Evolutionary conservation across 2,888 invertebrate species (phyloP).

Genomic region (Trichopoda pennipes): DNA sequence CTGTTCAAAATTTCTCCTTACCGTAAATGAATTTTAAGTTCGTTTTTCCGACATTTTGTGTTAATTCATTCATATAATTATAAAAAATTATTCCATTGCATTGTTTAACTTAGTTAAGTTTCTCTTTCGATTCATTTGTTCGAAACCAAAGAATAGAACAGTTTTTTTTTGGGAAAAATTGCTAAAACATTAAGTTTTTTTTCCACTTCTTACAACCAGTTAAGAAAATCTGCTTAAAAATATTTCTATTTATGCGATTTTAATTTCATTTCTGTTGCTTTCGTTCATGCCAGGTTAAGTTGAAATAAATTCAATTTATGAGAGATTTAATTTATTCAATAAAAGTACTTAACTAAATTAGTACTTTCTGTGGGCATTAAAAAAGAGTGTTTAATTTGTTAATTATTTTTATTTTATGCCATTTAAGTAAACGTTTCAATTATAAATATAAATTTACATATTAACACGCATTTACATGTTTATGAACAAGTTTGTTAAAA

Average conservation of each 20-base stretch:
- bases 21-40: too few relatives aligned
- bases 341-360: constrained; percentile 36
- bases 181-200: too few relatives aligned
- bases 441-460: constrained; percentile 10
- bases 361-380: constrained; percentile 8
- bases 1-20: too few relatives aligned
- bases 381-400: constrained; percentile 11
- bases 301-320: constrained; percentile 1
- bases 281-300: constrained; percentile 4
- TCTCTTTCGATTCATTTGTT: too few relatives aligned
- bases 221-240: constrained; percentile 22
- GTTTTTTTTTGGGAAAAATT: too few relatives aligned
- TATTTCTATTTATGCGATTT: background rate
- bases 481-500: too few relatives aligned
- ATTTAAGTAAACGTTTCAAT: constrained; percentile 15
- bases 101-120: too few relatives aligned
- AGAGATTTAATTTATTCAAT: constrained; percentile 24
- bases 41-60: too few relatives aligned
- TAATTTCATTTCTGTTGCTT: constrained; percentile 10
- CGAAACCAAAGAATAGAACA: too few relatives aligned
- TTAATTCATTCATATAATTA: too few relatives aligned
- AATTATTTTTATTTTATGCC: background rate
- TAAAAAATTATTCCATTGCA: too few relatives aligned
- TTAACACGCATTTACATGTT: background rate
- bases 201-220: background rate